These are phyloP conservation scores for Aspidapion aeneum DNA, from an alignment of 2,888 invertebrate species.

Conservation along the genomic window DNA sequence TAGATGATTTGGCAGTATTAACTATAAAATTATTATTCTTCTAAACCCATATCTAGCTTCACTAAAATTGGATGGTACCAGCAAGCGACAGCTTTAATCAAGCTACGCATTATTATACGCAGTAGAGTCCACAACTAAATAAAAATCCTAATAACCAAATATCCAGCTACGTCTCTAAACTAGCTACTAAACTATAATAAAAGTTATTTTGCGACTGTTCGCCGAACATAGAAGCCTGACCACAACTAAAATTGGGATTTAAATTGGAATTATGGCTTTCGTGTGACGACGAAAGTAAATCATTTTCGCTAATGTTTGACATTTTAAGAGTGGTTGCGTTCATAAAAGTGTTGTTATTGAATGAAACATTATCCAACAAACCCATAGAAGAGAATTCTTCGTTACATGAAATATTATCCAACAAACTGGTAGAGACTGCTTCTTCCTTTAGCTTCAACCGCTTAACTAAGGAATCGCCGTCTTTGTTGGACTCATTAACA, in stretches of 20 bases:
- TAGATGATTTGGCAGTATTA: no score
- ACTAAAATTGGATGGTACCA: no score
- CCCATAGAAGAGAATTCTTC: no score
- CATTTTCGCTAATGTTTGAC: slow-evolving; percentile 31
- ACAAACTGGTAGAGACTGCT: neutral
- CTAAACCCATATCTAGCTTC: no score
- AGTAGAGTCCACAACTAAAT: no score
- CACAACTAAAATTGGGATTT: slow-evolving; percentile 51
- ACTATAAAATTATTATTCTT: no score
- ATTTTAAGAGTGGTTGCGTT: no score
- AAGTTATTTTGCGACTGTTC: slow-evolving; percentile 54
- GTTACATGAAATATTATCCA: no score
- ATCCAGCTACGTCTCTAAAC: slow-evolving; percentile 52
- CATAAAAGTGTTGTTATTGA: slow-evolving; percentile 40
- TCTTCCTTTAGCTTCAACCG: slow-evolving; percentile 39
- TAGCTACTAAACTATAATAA: slow-evolving; percentile 57
- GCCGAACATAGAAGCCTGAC: slow-evolving; percentile 63
- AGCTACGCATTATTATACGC: no score
- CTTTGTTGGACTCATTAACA: slow-evolving; percentile 45
- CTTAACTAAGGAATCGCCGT: slow-evolving; percentile 44
- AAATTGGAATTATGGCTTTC: slow-evolving; percentile 27
- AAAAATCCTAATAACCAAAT: slow-evolving; percentile 11
- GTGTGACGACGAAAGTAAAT: slow-evolving; percentile 11
- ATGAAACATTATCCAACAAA: slow-evolving; percentile 11
- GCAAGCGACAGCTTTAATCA: no score